Conservation (phyloP, 2,888 invertebrate genomes). For the Pandemis heparana region DNA sequence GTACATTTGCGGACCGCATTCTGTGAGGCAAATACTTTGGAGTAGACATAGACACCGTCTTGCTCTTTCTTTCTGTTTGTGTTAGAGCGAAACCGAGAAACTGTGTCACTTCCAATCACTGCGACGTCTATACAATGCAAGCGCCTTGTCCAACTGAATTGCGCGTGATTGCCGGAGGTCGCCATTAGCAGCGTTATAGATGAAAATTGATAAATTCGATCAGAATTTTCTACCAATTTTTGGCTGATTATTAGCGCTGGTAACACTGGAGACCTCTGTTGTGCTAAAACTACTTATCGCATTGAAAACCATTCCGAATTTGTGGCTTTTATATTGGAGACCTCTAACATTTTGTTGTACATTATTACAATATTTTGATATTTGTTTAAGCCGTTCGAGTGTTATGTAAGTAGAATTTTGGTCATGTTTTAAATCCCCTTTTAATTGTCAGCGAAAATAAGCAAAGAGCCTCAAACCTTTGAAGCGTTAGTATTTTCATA, state of each 20-base stretch:
- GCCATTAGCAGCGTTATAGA: slow-evolving; percentile 11
- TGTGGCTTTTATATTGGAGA: slow-evolving; percentile 13
- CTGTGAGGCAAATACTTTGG: background rate
- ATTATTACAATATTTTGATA: too few relatives aligned
- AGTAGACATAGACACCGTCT: background rate
- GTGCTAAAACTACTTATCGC: slow-evolving; percentile 26
- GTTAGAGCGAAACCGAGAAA: slow-evolving; percentile 21
- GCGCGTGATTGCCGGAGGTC: slow-evolving; percentile 35
- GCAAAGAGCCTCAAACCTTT: too few relatives aligned
- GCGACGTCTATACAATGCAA: slow-evolving; percentile 27
- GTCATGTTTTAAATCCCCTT: too few relatives aligned
- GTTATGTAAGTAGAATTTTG: too few relatives aligned
- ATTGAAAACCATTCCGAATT: slow-evolving; percentile 5
- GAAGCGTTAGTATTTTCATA: too few relatives aligned
- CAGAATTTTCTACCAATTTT: too few relatives aligned
- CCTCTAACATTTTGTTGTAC: too few relatives aligned
- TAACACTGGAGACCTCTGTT: slow-evolving; percentile 22
- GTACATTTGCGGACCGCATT: background rate
- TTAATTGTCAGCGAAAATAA: too few relatives aligned
- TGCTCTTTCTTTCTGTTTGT: background rate
- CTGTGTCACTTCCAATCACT: background rate
- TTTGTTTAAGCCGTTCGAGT: too few relatives aligned
- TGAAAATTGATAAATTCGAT: background rate
- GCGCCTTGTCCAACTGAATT: slow-evolving; percentile 36
- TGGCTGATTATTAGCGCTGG: background rate